Percentiles rank a stretch among this genome's conserved stretches.
phyloP scores from a whole-genome alignment of 2,113 vertebrate species.

The Brienomyrus longianalis region DNA sequence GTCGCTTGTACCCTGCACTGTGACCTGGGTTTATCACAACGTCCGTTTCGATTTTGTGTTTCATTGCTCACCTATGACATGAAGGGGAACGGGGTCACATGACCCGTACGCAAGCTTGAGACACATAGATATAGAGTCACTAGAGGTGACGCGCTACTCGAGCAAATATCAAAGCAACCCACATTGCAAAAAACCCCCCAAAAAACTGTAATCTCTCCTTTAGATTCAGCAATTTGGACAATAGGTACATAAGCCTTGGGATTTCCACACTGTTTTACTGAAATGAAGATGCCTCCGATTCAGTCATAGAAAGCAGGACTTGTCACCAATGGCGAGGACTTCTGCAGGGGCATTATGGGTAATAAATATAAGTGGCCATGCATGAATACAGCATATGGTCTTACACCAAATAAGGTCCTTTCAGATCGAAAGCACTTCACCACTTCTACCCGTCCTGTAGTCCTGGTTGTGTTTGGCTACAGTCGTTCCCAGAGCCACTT shows the following conservation, averaged over 20 bases:
- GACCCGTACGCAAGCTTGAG: neutral
- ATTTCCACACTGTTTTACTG: neutral
- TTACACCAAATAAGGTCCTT: neutral
- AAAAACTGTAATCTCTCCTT: neutral
- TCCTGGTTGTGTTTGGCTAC: neutral
- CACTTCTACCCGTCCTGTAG: neutral
- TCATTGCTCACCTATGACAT: neutral
- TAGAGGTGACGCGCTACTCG: neutral
- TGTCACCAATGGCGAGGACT: neutral
- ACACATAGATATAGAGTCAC: neutral
- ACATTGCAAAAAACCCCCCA: neutral
- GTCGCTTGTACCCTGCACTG: neutral
- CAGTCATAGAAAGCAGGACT: neutral
- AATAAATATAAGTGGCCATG: neutral
- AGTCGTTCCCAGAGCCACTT: neutral
- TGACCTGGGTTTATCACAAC: neutral
- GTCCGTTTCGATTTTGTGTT: neutral
- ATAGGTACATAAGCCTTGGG: neutral
- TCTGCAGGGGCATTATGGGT: neutral
- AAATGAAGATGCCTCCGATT: neutral
- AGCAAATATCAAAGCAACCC: neutral
- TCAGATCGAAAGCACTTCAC: neutral
- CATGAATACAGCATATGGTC: neutral
- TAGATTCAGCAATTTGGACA: neutral
- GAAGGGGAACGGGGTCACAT: neutral